Conservation (phyloP, 2,113 vertebrate species). For the Callopanchax toddi region DNA sequence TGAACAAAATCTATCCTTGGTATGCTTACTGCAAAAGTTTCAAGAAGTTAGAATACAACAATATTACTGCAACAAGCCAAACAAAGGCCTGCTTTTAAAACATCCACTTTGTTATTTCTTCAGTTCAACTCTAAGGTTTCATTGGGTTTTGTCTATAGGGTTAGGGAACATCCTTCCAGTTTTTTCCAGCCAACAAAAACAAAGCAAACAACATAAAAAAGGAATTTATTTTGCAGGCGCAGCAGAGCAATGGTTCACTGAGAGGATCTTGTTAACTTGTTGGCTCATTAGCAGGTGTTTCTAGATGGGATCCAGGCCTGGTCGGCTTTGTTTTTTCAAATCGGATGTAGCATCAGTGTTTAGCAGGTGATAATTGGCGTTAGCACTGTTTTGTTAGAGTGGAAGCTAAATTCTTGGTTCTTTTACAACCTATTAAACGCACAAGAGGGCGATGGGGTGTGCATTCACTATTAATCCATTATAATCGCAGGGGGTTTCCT, state of each 20-base stretch:
- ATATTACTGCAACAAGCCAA: too few relatives aligned
- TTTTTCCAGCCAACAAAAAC: constrained; percentile 39
- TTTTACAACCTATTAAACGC: constrained; percentile 46
- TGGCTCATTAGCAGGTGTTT: constrained; percentile 80
- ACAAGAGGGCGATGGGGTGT: constrained; percentile 28
- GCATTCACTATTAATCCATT: constrained; percentile 48
- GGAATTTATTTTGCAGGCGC: constrained; percentile 41
- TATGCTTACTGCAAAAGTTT: too few relatives aligned
- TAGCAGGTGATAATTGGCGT: constrained; percentile 76
- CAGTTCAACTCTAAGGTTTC: too few relatives aligned
- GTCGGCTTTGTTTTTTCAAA: constrained; percentile 24
- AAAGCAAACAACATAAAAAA: constrained; percentile 41
- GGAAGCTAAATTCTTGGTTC: constrained; percentile 37
- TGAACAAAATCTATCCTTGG: too few relatives aligned
- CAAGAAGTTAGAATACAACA: too few relatives aligned
- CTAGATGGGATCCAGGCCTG: constrained; percentile 62
- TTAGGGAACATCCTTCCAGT: constrained; percentile 48
- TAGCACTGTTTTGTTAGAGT: constrained; percentile 39
- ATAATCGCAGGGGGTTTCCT: constrained; percentile 62
- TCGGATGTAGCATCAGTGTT: constrained; percentile 61
- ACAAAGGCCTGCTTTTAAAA: too few relatives aligned
- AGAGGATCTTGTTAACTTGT: constrained; percentile 46
- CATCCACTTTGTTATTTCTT: too few relatives aligned
- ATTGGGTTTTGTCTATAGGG: constrained; percentile 29
- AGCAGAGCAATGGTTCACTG: constrained; percentile 35